These are phyloP conservation scores for Eupithecia tripunctaria DNA, from an alignment of 2,888 invertebrate species.

Conservation along the genomic window DNA sequence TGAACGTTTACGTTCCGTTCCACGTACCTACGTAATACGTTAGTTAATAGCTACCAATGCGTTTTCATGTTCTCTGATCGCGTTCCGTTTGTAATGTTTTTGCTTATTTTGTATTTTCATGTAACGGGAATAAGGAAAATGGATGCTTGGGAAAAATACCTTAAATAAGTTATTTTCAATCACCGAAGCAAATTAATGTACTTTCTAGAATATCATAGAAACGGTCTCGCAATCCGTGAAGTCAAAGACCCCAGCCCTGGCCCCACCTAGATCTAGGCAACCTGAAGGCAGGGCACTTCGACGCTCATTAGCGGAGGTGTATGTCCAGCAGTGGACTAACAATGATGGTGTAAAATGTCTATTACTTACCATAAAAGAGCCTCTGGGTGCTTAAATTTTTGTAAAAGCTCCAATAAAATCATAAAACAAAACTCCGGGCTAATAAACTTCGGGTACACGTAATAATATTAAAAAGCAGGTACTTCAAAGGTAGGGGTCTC, in stretches of 20 bases:
- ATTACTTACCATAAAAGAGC: too few species aligned
- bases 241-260: too few species aligned
- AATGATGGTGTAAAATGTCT: too few species aligned
- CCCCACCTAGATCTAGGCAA: too few species aligned
- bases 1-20: constrained; percentile 40
- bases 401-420: background rate
- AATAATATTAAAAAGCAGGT: constrained; percentile 29
- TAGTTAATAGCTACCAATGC: constrained; percentile 40
- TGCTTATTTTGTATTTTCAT: constrained; percentile 7
- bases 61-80: constrained; percentile 39
- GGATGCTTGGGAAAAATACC: background rate
- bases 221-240: too few species aligned
- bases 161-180: too few species aligned
- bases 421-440: background rate
- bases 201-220: too few species aligned
- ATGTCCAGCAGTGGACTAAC: too few species aligned
- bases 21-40: constrained; percentile 27
- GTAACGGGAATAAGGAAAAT: background rate
- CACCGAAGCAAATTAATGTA: too few species aligned
- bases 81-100: constrained; percentile 28
- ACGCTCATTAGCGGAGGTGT: too few species aligned
- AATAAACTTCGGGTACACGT: constrained; percentile 2
- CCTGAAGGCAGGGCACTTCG: too few species aligned
- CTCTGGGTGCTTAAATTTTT: background rate
- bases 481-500: constrained; percentile 27